phyloP scores from a whole-genome alignment of 2,888 invertebrate genomes.

The Hypomecis atomaria region DNA sequence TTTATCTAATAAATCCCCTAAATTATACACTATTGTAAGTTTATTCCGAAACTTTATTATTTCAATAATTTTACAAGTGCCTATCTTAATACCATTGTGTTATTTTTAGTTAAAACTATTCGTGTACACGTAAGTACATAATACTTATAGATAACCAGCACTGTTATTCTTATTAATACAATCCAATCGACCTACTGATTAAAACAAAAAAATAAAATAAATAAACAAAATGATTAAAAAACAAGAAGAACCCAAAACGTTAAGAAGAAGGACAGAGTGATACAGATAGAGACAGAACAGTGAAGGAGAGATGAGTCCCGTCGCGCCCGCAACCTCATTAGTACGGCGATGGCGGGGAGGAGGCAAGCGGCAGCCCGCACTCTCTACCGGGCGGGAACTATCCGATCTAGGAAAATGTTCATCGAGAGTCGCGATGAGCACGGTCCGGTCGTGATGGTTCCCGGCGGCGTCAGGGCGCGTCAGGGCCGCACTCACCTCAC shows the following conservation, averaged over 20 bases:
- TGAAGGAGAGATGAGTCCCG: slow-evolving; percentile 32
- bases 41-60: too few relatives aligned
- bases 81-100: too few relatives aligned
- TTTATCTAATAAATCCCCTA: too few relatives aligned
- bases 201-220: slow-evolving; percentile 33
- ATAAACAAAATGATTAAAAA: slow-evolving; percentile 32
- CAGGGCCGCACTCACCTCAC: slow-evolving; percentile 62
- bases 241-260: slow-evolving; percentile 30
- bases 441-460: too few relatives aligned
- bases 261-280: slow-evolving; percentile 32
- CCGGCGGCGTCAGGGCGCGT: slow-evolving; percentile 14
- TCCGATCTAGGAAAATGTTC: too few relatives aligned
- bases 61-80: too few relatives aligned
- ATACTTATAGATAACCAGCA: not conserved
- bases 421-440: too few relatives aligned
- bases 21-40: too few relatives aligned
- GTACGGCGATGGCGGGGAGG: slow-evolving; percentile 47
- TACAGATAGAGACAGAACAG: slow-evolving; percentile 37
- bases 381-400: too few relatives aligned
- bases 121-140: not conserved
- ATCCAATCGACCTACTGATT: not conserved
- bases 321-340: slow-evolving; percentile 52
- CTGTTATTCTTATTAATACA: not conserved
- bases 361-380: slow-evolving; percentile 7
- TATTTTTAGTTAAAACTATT: too few relatives aligned